phyloP scores from a whole-genome alignment of 1,140 invertebrate species.

The Zaprionus camerounensis region DNA sequence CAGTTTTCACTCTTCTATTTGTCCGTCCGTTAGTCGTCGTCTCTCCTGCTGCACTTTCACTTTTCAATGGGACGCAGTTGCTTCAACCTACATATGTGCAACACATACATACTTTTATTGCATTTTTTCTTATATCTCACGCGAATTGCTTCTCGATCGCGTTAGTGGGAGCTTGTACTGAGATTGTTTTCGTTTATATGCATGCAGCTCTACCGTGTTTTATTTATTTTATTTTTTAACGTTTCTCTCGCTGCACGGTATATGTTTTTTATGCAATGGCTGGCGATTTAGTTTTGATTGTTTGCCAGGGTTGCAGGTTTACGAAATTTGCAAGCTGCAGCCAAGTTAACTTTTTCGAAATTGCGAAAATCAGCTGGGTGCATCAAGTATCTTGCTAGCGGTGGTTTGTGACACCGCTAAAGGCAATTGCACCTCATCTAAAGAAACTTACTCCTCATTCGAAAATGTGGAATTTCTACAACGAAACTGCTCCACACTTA shows the following conservation, averaged over 20 bases:
- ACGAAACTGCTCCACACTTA: background rate
- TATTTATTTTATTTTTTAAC: conserved; percentile 17
- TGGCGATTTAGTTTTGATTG: conserved; percentile 52
- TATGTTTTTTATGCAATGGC: conserved; percentile 50
- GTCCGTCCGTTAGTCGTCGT: conserved; percentile 14
- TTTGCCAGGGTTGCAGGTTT: conserved; percentile 43
- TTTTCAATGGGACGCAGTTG: conserved; percentile 78
- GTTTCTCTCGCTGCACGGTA: conserved; percentile 21
- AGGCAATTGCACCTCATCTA: background rate
- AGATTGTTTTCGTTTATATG: background rate
- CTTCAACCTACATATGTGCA: conserved; percentile 44
- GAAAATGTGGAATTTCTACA: background rate
- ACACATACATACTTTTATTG: conserved; percentile 45
- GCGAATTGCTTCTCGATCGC: conserved; percentile 31
- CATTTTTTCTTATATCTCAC: conserved; percentile 54
- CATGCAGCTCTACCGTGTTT: background rate
- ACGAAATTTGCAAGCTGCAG: conserved; percentile 34
- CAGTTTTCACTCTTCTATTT: conserved; percentile 45
- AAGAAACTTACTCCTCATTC: background rate
- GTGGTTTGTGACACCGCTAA: background rate
- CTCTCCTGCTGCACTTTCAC: conserved; percentile 70
- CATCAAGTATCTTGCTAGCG: background rate
- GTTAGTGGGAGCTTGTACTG: background rate
- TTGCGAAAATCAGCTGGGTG: conserved; percentile 31
- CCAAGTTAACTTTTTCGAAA: conserved; percentile 27